A percentile compares a stretch with the other conserved stretches of the same genome.
Conservation (phyloP, 2,113 vertebrate species). For the Motacilla alba region DNA sequence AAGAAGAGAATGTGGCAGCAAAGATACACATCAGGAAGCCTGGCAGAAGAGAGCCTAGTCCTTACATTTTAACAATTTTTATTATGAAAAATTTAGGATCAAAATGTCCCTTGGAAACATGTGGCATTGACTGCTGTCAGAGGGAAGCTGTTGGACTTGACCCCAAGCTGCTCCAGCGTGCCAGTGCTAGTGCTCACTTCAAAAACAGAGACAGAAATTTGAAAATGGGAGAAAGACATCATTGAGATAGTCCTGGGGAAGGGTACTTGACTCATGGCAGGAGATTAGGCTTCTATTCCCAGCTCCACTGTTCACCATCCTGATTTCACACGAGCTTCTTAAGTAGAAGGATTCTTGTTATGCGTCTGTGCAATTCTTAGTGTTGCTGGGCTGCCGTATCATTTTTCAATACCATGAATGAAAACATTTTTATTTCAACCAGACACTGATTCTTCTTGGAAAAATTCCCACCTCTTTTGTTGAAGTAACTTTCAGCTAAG, state of each 20-base stretch:
- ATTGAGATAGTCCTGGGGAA: neutral
- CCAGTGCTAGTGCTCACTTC: neutral
- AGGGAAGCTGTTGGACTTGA: neutral
- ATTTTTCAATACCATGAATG: neutral
- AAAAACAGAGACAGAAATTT: neutral
- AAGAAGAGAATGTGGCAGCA: neutral
- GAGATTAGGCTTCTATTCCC: neutral
- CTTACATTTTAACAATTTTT: neutral
- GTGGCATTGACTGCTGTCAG: neutral
- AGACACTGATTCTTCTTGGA: neutral
- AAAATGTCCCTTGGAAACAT: neutral
- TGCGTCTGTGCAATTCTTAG: neutral
- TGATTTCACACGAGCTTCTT: neutral
- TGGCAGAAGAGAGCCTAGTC: neutral
- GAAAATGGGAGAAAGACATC: neutral
- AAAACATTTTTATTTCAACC: neutral
- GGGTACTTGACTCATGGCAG: neutral
- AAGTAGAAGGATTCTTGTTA: neutral
- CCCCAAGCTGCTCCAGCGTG: neutral
- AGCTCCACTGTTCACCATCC: neutral
- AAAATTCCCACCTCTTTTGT: neutral
- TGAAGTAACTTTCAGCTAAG: neutral
- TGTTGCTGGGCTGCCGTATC: neutral
- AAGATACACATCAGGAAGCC: neutral
- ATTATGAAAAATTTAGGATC: neutral